Percentiles rank a stretch among this genome's conserved stretches.
Conservation (phyloP, 2,888 invertebrate genomes). For the Dichetophora obliterata region DNA sequence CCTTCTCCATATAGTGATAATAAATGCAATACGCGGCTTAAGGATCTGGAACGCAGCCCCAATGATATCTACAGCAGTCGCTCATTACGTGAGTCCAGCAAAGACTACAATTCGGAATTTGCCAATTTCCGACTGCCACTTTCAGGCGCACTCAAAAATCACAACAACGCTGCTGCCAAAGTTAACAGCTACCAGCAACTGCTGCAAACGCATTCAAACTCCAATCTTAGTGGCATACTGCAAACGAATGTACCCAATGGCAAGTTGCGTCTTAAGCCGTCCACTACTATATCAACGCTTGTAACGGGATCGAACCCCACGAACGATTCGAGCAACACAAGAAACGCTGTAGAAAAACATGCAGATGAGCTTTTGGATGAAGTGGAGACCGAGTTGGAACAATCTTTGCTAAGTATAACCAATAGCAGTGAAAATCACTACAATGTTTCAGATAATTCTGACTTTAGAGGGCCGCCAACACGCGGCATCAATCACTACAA, state of each 20-base stretch:
- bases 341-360: slow-evolving; percentile 26
- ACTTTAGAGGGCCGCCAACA: not conserved
- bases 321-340: slow-evolving; percentile 33
- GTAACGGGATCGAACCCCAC: slow-evolving; percentile 41
- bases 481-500: slow-evolving; percentile 54
- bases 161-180: slow-evolving; percentile 49
- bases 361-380: slow-evolving; percentile 21
- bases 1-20: slow-evolving; percentile 5
- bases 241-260: slow-evolving; percentile 48
- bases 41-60: slow-evolving; percentile 35
- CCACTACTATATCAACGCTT: slow-evolving; percentile 61
- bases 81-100: slow-evolving; percentile 52
- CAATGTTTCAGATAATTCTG: not conserved
- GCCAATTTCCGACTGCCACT: slow-evolving; percentile 62
- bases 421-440: not conserved
- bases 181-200: slow-evolving; percentile 45
- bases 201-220: slow-evolving; percentile 59
- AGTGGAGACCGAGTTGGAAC: not conserved
- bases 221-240: slow-evolving; percentile 60
- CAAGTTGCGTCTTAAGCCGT: slow-evolving; percentile 54
- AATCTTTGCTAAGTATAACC: not conserved
- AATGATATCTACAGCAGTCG: slow-evolving; percentile 59
- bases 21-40: slow-evolving; percentile 37
- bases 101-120: slow-evolving; percentile 56
- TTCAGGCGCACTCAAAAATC: slow-evolving; percentile 60